Conservation (phyloP, 92 coral and sea anemone genomes). For the Palythoa grandis region DNA sequence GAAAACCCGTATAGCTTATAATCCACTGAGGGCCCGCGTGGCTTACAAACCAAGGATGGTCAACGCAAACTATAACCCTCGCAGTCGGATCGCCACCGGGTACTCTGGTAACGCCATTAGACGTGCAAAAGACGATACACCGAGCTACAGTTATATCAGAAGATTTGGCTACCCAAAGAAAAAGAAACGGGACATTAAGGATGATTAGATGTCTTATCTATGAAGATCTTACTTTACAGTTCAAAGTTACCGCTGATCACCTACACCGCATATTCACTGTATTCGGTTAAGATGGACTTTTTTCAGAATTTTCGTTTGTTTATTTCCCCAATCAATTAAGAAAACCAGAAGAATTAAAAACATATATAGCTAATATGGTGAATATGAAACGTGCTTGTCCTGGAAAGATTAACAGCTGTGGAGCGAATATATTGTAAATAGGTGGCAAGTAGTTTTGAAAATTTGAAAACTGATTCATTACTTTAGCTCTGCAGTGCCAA, state of each 20-base stretch:
- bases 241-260: neutral
- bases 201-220: neutral
- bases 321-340: no score
- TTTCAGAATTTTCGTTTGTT: no score
- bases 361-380: no score
- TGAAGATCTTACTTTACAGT: neutral
- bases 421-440: no score
- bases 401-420: neutral
- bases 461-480: no score
- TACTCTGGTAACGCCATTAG: constrained; percentile 3
- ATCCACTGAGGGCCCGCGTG: constrained; percentile 12
- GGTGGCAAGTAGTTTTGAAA: no score
- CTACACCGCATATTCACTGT: neutral
- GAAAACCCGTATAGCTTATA: constrained; percentile 21
- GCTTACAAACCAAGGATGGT: neutral
- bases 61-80: neutral
- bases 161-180: constrained; percentile 74
- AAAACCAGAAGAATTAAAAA: no score
- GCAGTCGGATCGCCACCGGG: neutral
- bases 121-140: constrained; percentile 34
- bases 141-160: constrained; percentile 70
- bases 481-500: no score
- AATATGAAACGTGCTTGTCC: neutral
- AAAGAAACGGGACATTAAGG: constrained; percentile 39
- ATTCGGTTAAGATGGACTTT: no score